Evolutionary conservation across 2,888 invertebrate genomes (phyloP).

Genomic region (Nomada flava): DNA sequence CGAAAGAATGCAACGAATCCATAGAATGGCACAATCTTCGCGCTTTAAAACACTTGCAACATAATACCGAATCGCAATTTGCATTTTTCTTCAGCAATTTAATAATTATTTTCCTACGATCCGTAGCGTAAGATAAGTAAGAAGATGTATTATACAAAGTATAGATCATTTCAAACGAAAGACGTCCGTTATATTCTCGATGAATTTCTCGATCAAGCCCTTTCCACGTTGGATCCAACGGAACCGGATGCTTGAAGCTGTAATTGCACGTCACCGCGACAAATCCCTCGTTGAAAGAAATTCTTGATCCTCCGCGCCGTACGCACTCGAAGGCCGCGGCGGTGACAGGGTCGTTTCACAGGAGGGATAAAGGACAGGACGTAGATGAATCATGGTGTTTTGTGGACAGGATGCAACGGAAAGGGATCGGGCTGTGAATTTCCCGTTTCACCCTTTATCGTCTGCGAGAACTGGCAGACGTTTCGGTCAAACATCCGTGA

Average conservation of each 20-base stretch:
- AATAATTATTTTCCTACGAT: no score
- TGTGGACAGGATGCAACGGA: slow-evolving; percentile 8
- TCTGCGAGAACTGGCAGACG: slow-evolving; percentile 14
- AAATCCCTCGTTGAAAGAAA: slow-evolving; percentile 67
- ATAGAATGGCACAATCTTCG: no score
- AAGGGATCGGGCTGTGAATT: slow-evolving; percentile 32
- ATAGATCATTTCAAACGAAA: background rate
- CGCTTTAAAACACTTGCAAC: no score
- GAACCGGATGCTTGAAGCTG: slow-evolving; percentile 47
- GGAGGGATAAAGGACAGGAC: slow-evolving; percentile 68
- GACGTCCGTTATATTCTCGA: background rate
- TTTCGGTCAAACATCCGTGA: slow-evolving; percentile 24
- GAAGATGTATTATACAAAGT: background rate
- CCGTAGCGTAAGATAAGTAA: no score
- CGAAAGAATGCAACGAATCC: background rate
- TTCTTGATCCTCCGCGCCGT: slow-evolving; percentile 68
- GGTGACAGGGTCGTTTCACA: slow-evolving; percentile 66
- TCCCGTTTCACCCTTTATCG: slow-evolving; percentile 50
- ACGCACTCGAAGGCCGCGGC: slow-evolving; percentile 48
- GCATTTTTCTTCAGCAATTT: no score
- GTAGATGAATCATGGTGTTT: slow-evolving; percentile 71
- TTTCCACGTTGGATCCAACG: background rate
- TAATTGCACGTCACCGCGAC: slow-evolving; percentile 69
- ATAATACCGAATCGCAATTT: no score
- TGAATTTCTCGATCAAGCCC: background rate